Base-by-base conservation (phyloP, 1,140 invertebrate genomes). In the Thereuonema tuberculata region DNA sequence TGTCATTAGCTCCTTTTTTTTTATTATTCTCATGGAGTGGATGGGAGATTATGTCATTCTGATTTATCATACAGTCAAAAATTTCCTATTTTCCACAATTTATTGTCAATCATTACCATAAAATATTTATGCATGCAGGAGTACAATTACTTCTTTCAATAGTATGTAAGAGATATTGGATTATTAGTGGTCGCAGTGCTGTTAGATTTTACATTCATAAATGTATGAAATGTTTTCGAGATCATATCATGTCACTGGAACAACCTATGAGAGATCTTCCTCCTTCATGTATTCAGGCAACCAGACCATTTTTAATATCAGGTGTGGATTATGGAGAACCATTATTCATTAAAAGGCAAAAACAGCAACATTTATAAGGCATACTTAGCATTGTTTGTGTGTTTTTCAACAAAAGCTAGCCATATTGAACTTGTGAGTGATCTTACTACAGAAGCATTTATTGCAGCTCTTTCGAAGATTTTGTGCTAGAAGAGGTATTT, bases 1-100 rank as follows among this genome's bases (percentile, higher is more conserved):
- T 37, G 31, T 28, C 27, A 1, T 61, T 75, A 15, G 67, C 65
- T 23, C 73, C 72, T 17, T 72, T 71, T 58, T 25, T 77, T n/a
- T 72, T 75, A n/a, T n/a, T 5, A 37, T 61, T 15, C 68, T 21
- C n/a, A 67, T 15, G 67, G 73, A 23, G 73, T 76, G 1, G 74
- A 74, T 5, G 72, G 75, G 23, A 59, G 74, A 60, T 29, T 76
- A 1, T 54, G 58, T 20, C 59, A 73, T 37, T 60, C 71, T 1
- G 53, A 58, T n/a, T 21, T 63, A 23, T 9, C 66, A 47, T 50
- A 59, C 48, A 58, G 66, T 54, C 60, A 59, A 29, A 67, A 66
- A 58, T 64, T 69, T 66, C 71, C 69, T 14, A 67, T 70, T 23
- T 20, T 3, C 66, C 69, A 17, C 59, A 60, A 58, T 52, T 68